Evolutionary conservation across 2,888 invertebrate genomes (phyloP).

Genomic region (Argyra leucocephala): DNA sequence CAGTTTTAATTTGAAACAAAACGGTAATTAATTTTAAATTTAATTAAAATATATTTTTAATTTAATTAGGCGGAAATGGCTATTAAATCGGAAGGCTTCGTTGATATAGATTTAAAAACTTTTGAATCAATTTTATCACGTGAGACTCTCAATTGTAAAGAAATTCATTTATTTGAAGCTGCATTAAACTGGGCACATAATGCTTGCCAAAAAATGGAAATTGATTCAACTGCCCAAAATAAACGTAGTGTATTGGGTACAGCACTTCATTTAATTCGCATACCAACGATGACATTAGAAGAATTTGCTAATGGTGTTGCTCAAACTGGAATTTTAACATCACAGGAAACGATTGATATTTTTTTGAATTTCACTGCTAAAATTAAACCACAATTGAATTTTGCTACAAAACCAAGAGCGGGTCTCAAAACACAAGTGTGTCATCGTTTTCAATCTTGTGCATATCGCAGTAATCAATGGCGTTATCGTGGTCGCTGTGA

Average conservation of each 20-base stretch:
- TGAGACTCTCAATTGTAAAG: constrained; percentile 91
- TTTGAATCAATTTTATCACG: constrained; percentile 82
- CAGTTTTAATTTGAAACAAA: constrained; percentile 10
- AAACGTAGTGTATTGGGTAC: constrained; percentile 64
- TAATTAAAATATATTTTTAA: constrained; percentile 27
- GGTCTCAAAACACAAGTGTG: constrained; percentile 90
- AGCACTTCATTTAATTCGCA: constrained; percentile 77
- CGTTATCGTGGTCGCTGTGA: constrained; percentile 92
- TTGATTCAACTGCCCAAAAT: constrained; percentile 72
- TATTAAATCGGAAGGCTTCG: constrained; percentile 87
- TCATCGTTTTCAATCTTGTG: constrained; percentile 91
- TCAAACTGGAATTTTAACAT: constrained; percentile 81
- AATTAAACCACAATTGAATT: constrained; percentile 72
- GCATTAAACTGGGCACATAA: constrained; percentile 88
- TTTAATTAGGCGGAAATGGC: constrained; percentile 77
- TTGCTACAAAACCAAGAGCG: constrained; percentile 70
- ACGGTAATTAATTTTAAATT: neutral
- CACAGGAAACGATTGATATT: constrained; percentile 88
- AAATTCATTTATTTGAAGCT: constrained; percentile 82
- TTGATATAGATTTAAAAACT: constrained; percentile 89
- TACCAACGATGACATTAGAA: constrained; percentile 88
- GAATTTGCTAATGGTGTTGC: constrained; percentile 93
- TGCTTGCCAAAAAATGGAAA: constrained; percentile 75
- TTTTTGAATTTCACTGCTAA: constrained; percentile 90
- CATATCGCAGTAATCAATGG: constrained; percentile 95